phyloP scores from a whole-genome alignment of 2,888 invertebrate genomes.

The Drosophila suboccidentalis region DNA sequence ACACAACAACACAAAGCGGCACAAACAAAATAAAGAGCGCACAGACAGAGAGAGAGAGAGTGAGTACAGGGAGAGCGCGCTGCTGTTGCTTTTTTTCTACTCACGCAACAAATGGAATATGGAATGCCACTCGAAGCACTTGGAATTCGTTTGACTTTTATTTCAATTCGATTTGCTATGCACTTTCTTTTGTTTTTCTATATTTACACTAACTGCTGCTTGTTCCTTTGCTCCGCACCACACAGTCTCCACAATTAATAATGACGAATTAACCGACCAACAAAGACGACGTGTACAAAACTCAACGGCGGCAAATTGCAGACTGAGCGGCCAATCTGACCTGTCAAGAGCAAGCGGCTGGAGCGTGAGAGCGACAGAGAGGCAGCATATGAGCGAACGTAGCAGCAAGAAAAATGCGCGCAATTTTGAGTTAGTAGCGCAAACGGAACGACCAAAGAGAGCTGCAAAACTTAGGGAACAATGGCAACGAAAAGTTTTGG shows the following conservation, averaged over 20 bases:
- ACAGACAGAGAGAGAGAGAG: slow-evolving; percentile 17
- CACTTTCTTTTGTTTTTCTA: slow-evolving; percentile 31
- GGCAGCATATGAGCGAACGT: slow-evolving; percentile 30
- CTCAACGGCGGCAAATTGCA: slow-evolving; percentile 53
- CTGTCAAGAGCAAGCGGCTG: slow-evolving; percentile 36
- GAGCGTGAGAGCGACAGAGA: slow-evolving; percentile 33
- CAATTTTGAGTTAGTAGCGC: slow-evolving; percentile 25
- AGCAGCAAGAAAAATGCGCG: slow-evolving; percentile 49
- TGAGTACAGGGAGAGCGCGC: slow-evolving; percentile 13
- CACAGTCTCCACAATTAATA: slow-evolving; percentile 22
- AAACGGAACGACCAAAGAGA: slow-evolving; percentile 34
- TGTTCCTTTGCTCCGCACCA: slow-evolving; percentile 12
- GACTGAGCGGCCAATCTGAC: slow-evolving; percentile 53
- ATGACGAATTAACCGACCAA: slow-evolving; percentile 36
- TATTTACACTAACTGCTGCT: not conserved
- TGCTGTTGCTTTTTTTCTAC: slow-evolving; percentile 45
- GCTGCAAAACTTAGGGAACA: slow-evolving; percentile 27
- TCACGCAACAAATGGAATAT: slow-evolving; percentile 66
- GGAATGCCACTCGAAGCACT: slow-evolving; percentile 49
- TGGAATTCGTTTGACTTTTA: slow-evolving; percentile 31
- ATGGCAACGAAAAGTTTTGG: slow-evolving; percentile 24
- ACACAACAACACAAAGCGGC: slow-evolving; percentile 43
- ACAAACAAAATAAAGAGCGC: slow-evolving; percentile 41
- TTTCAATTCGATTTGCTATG: slow-evolving; percentile 37
- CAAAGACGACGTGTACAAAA: slow-evolving; percentile 62